These are phyloP conservation scores for Xylota sylvarum DNA, from an alignment of 2,888 invertebrate genomes.

Conservation along the genomic window DNA sequence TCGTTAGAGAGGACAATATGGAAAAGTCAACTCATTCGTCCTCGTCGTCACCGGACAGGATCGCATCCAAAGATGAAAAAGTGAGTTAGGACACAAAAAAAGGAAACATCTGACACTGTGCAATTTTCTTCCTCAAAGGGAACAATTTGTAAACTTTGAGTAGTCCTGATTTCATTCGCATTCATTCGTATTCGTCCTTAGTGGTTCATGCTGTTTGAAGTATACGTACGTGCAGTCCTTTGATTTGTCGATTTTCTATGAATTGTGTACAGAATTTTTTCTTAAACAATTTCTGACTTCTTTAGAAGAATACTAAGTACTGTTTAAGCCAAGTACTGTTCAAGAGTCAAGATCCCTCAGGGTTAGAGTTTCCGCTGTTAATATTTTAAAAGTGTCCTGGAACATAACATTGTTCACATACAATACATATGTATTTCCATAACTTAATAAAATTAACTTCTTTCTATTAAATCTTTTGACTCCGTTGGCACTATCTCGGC, in stretches of 20 bases:
- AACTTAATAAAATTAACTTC: too few species aligned
- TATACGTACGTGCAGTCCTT: conserved; percentile 44
- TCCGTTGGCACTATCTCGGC: too few species aligned
- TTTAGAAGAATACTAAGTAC: too few species aligned
- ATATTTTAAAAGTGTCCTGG: too few species aligned
- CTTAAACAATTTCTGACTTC: not conserved
- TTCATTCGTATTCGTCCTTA: conserved; percentile 32
- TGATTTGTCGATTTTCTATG: conserved; percentile 40
- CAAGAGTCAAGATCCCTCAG: too few species aligned
- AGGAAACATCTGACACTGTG: conserved; percentile 41
- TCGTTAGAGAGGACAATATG: conserved; percentile 67
- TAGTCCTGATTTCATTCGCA: conserved; percentile 64
- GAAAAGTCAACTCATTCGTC: conserved; percentile 66
- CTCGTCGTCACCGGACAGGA: conserved; percentile 42
- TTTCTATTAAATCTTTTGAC: too few species aligned
- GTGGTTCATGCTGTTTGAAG: conserved; percentile 38
- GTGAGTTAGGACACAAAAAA: conserved; percentile 32
- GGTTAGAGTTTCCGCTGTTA: too few species aligned
- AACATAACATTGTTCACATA: too few species aligned
- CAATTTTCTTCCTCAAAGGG: conserved; percentile 64
- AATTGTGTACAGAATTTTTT: conserved; percentile 13
- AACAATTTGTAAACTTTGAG: conserved; percentile 71
- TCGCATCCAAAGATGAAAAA: conserved; percentile 65
- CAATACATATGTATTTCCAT: too few species aligned
- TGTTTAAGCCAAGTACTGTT: too few species aligned